phyloP scores from a whole-genome alignment of 2,797 vertebrate genomes.

The Nyctalus aviator region DNA sequence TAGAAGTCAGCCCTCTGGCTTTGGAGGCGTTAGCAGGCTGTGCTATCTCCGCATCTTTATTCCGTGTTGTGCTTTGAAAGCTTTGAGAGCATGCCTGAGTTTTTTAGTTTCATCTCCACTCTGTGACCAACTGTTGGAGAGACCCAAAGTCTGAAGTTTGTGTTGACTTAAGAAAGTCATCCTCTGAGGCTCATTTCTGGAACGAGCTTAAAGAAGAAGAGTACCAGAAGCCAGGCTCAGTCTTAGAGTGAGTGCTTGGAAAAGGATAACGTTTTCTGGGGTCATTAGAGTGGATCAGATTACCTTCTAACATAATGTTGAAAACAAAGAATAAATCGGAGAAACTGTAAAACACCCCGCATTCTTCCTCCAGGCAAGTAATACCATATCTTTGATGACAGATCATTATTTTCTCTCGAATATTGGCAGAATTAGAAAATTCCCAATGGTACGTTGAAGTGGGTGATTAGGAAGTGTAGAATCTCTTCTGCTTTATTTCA shows the following conservation, averaged over 20 bases:
- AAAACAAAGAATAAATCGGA: constrained; percentile 13
- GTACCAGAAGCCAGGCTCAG: constrained; percentile 15
- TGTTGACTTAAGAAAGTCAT: constrained; percentile 58
- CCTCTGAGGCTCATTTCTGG: constrained; percentile 54
- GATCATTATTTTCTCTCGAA: background rate
- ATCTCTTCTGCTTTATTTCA: constrained; percentile 15
- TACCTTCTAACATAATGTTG: background rate
- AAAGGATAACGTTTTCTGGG: constrained; percentile 61
- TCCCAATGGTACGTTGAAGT: background rate
- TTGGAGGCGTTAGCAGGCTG: background rate
- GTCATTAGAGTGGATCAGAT: constrained; percentile 18
- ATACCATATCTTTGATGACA: background rate
- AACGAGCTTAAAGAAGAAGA: constrained; percentile 64
- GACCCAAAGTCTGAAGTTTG: constrained; percentile 32
- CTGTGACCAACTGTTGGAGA: constrained; percentile 45
- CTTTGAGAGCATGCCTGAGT: background rate
- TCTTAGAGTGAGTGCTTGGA: constrained; percentile 16
- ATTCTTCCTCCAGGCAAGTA: constrained; percentile 14
- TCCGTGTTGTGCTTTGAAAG: constrained; percentile 21
- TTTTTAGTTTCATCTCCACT: constrained; percentile 1
- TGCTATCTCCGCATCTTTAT: background rate
- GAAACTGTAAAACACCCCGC: background rate
- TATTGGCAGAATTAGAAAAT: constrained; percentile 40
- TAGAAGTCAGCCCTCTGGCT: background rate
- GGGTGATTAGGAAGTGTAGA: background rate